Conservation (phyloP, 2,113 vertebrate species). For the Thalassarche chlororhynchos region DNA sequence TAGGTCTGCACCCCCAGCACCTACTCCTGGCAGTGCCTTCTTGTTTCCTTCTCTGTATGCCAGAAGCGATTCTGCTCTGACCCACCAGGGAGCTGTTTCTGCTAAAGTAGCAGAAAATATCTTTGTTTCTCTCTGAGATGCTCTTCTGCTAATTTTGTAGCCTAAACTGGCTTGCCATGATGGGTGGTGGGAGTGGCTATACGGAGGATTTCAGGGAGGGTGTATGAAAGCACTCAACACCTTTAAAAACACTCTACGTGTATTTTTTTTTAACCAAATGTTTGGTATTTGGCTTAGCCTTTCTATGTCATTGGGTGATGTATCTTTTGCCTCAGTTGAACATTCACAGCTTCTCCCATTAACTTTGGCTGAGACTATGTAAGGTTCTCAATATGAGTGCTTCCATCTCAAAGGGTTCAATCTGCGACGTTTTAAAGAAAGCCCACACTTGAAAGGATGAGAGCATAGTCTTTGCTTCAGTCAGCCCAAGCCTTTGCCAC, state of each 20-base stretch:
- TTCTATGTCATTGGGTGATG: not conserved
- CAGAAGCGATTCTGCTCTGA: not conserved
- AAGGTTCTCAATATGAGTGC: not conserved
- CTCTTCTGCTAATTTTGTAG: not conserved
- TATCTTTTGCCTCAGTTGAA: not conserved
- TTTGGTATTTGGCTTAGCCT: not conserved
- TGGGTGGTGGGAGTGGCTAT: rapidly evolving
- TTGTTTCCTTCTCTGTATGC: not conserved
- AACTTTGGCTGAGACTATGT: not conserved
- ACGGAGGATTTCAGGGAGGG: not conserved
- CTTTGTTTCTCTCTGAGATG: not conserved
- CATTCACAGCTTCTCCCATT: not conserved
- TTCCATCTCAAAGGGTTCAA: not conserved
- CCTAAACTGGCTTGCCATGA: not conserved
- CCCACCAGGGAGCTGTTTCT: not conserved
- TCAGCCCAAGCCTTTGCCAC: not conserved
- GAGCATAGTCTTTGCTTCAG: not conserved
- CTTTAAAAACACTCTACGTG: not conserved
- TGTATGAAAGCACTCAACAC: not conserved
- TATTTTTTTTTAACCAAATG: not conserved
- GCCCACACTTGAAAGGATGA: not conserved
- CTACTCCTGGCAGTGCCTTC: not conserved
- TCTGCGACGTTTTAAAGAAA: not conserved
- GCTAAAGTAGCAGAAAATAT: not conserved
- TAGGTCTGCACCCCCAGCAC: not conserved